Evolutionary conservation across 2,888 invertebrate genomes (phyloP), one percentile per base, ranked within the genome.

Genomic region (Amphipyra berbera): DNA sequence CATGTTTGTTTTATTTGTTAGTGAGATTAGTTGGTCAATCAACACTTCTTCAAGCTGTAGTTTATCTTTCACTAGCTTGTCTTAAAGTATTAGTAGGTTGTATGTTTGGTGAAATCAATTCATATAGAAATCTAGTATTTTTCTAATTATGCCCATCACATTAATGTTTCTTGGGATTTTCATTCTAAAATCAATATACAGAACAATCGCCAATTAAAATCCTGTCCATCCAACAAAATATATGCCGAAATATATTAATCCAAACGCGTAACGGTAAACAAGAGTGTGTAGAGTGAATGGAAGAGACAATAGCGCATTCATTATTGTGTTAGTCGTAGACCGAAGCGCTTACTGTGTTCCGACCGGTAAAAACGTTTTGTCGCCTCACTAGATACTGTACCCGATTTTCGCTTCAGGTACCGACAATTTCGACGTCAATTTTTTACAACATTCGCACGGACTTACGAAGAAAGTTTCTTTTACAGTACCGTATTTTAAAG

Each of bases 301-400:
- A 55, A 74, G 65, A 80, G 78, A 85, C 85, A 85, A 85, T 85
- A 81, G 83, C 77, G 85, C 81, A 85, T 85, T 82, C 80, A 84
- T 83, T 82, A 85, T 81, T 81, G 66, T 74, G 65, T 78, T 72
- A 63, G 73, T 57, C 66, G 59, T 50, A 61, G 68, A 61, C 61
- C 48, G 68, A 73, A 60, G 73, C 45, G 61, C 67, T 70, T 61
- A 70, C 65, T 64, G 78, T 68, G 68, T 54, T 50, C 60, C 47
- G 55, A 62, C 52, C 64, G 64, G 68, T 69, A 76, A 79, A 72
- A 76, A 72, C 73, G 65, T 63, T 73, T 66, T 64, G 76, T 76
- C 76, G 48, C 65, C 53, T 72, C 72, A 61, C 61, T 65, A 61
- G 64, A 52, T 53, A 59, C 67, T 56, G 60, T 68, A 59, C 58